Conservation (phyloP, 92 coral and sea anemone species). For the Metridium senile region DNA sequence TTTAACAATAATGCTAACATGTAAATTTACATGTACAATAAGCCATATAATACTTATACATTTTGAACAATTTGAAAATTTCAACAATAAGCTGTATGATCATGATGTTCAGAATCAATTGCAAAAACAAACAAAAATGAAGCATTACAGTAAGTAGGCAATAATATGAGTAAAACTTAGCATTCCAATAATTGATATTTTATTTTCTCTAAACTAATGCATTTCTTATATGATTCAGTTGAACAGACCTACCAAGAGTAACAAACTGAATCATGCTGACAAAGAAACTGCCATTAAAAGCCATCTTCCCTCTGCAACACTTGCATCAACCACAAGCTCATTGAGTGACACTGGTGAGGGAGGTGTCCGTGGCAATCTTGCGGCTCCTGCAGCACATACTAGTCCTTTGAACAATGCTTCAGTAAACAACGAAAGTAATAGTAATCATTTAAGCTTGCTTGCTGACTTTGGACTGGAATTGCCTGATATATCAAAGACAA, state of each 20-base stretch:
- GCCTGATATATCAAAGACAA: slow-evolving; percentile 14
- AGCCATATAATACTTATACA: too few relatives aligned
- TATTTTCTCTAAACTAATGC: too few relatives aligned
- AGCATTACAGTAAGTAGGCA: too few relatives aligned
- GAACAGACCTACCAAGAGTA: slow-evolving; percentile 41
- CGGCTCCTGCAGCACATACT: slow-evolving; percentile 73
- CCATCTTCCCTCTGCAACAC: slow-evolving; percentile 47
- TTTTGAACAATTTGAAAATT: too few relatives aligned
- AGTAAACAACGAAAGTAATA: background rate
- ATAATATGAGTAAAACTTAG: too few relatives aligned
- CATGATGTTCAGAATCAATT: too few relatives aligned
- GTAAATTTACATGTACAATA: too few relatives aligned
- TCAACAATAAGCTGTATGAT: too few relatives aligned
- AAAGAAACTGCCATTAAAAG: slow-evolving; percentile 35
- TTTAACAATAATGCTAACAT: background rate
- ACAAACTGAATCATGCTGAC: slow-evolving; percentile 40
- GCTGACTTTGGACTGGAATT: slow-evolving; percentile 6
- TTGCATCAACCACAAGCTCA: slow-evolving; percentile 46
- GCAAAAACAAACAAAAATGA: too few relatives aligned
- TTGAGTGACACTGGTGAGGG: slow-evolving; percentile 54
- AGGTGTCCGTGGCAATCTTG: slow-evolving; percentile 78
- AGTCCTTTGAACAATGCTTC: slow-evolving; percentile 56
- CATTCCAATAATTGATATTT: too few relatives aligned
- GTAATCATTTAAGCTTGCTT: slow-evolving; percentile 10
- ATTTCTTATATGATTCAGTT: too few relatives aligned